Percentiles rank a stretch among this genome's conserved stretches.
These are phyloP conservation scores for Drosophila tanythrix DNA, from an alignment of 2,888 invertebrate species.

Conservation along the genomic window DNA sequence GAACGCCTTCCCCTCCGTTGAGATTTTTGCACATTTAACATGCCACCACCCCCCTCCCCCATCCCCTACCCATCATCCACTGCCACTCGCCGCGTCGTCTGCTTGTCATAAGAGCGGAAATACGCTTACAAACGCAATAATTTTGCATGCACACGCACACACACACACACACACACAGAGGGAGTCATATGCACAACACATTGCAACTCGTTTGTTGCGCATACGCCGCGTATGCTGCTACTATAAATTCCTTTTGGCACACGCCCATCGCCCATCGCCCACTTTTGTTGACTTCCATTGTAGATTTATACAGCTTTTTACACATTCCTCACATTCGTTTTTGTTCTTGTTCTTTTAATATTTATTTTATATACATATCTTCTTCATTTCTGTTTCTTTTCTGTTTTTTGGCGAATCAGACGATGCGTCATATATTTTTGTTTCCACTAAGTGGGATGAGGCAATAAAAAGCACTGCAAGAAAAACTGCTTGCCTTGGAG, in stretches of 20 bases:
- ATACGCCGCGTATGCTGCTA: slow-evolving; percentile 62
- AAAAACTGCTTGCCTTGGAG: not conserved
- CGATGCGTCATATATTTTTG: slow-evolving; percentile 42
- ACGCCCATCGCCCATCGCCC: slow-evolving; percentile 33
- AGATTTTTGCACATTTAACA: slow-evolving; percentile 41
- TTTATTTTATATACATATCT: slow-evolving; percentile 39
- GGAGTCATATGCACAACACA: slow-evolving; percentile 13
- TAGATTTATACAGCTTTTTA: slow-evolving; percentile 50
- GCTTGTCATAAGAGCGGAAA: slow-evolving; percentile 61
- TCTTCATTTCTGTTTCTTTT: slow-evolving; percentile 18
- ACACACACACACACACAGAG: not conserved
- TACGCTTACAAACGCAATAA: slow-evolving; percentile 67
- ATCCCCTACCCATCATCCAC: too few relatives aligned
- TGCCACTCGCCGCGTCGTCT: slow-evolving; percentile 13
- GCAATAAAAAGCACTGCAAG: slow-evolving; percentile 13
- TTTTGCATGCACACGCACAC: slow-evolving; percentile 46
- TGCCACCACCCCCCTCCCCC: not conserved
- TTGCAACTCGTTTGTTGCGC: slow-evolving; percentile 58
- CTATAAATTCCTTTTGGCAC: slow-evolving; percentile 57
- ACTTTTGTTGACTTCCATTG: slow-evolving; percentile 44
- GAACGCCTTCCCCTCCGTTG: slow-evolving; percentile 36
- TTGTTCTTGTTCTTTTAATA: slow-evolving; percentile 35
- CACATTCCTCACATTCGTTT: slow-evolving; percentile 41
- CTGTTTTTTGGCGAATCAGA: slow-evolving; percentile 21
- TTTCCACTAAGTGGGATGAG: slow-evolving; percentile 7